Percentiles rank a stretch among this genome's conserved stretches.
Evolutionary conservation across 92 coral and sea anemone species (phyloP).

Genomic region (Isaurus tuberculatus): DNA sequence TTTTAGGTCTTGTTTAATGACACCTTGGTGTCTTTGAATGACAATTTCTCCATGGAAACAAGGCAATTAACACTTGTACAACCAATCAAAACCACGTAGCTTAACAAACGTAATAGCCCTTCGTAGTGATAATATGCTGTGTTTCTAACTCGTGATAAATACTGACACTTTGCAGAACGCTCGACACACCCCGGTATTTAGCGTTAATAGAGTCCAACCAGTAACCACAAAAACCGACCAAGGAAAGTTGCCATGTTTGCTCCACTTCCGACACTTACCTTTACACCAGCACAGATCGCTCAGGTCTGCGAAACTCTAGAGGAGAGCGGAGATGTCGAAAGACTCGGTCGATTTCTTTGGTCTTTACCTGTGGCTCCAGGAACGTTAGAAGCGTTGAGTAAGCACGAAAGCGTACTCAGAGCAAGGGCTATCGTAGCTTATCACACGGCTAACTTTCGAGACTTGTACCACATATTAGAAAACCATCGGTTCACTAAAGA

Average conservation of each 20-base stretch:
- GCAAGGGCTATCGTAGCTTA: conserved; percentile 98
- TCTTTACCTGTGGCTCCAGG: conserved; percentile 99
- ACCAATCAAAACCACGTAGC: conserved; percentile 91
- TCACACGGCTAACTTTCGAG: conserved; percentile 99
- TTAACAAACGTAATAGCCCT: conserved; percentile 92
- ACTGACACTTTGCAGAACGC: conserved; percentile 95
- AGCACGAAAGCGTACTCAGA: conserved; percentile 98
- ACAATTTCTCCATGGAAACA: conserved; percentile 79
- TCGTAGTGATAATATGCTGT: conserved; percentile 91
- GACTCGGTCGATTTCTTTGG: conserved; percentile 99
- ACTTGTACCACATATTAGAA: conserved; percentile 95
- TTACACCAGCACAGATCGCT: conserved; percentile 97
- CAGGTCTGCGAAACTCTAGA: conserved; percentile 98
- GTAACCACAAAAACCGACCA: conserved; percentile 45
- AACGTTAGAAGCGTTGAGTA: conserved; percentile 95
- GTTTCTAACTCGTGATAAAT: conserved; percentile 98
- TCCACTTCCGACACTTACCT: conserved; percentile 95
- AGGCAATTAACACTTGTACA: conserved; percentile 84
- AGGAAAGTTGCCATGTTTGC: conserved; percentile 84
- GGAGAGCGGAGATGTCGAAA: conserved; percentile 98
- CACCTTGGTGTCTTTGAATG: conserved; percentile 82
- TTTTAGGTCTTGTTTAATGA: conserved; percentile 76
- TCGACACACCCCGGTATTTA: conserved; percentile 95
- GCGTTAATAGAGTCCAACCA: conserved; percentile 87
- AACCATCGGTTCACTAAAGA: conserved; percentile 96